Evolutionary conservation across 2,888 invertebrate species (phyloP).

Genomic region (Brassicogethes aeneus): DNA sequence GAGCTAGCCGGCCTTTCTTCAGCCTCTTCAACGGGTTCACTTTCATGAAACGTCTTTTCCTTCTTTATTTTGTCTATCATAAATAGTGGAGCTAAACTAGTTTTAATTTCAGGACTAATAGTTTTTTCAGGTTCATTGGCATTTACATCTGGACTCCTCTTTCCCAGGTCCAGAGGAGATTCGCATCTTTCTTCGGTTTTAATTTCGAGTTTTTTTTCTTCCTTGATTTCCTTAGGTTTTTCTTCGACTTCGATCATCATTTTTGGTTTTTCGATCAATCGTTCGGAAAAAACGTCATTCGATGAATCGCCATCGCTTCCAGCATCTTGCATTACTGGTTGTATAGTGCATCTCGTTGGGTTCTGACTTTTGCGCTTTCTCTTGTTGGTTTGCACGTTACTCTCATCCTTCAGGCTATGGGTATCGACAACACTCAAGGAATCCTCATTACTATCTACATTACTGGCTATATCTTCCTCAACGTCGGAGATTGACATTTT

Average conservation of each 20-base stretch:
- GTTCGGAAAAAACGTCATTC: constrained; percentile 42
- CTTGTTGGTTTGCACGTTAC: constrained; percentile 53
- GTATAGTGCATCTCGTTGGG: constrained; percentile 69
- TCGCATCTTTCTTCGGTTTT: constrained; percentile 25
- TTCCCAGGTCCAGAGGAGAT: constrained; percentile 38
- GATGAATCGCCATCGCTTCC: constrained; percentile 53
- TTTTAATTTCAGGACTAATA: constrained; percentile 34
- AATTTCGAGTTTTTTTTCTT: constrained; percentile 24
- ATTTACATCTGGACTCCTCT: constrained; percentile 42
- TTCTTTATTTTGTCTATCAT: constrained; percentile 38
- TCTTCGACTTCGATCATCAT: constrained; percentile 18
- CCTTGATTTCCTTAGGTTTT: constrained; percentile 17
- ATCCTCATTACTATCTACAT: constrained; percentile 58
- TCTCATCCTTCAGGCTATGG: constrained; percentile 48
- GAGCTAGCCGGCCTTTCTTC: constrained; percentile 45
- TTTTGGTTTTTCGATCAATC: constrained; percentile 22
- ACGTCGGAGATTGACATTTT: constrained; percentile 48
- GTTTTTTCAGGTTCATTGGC: constrained; percentile 38
- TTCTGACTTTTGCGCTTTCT: constrained; percentile 84
- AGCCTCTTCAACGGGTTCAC: constrained; percentile 34
- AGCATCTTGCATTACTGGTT: constrained; percentile 46
- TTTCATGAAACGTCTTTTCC: constrained; percentile 33
- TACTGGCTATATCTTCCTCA: constrained; percentile 49
- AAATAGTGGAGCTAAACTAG: constrained; percentile 38
- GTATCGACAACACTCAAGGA: constrained; percentile 47